Evolutionary conservation across 2,888 invertebrate genomes (phyloP), one percentile per base, ranked within the genome.

Genomic region (Diloba caeruleocephala): DNA sequence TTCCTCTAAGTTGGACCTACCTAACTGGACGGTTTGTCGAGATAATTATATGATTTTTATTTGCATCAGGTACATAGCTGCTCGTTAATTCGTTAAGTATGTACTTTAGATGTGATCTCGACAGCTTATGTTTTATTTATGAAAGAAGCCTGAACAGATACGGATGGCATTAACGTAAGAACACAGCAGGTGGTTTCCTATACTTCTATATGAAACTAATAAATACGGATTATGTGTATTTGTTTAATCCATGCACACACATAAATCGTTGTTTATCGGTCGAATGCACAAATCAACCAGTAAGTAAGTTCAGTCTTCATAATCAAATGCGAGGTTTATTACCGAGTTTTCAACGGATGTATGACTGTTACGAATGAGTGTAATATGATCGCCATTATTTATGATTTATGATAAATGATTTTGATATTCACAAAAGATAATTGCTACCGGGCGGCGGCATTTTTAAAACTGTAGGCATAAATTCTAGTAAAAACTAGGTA

Each of bases 291-390:
- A n/a, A 17, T 26, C n/a, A 25, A 23, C 4, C 8, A 36, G 21
- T 21, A n/a, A n/a, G n/a, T n/a, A n/a, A n/a, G n/a, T n/a, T n/a
- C n/a, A n/a, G n/a, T 14, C 21, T 45, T 31, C 12, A 36, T 9
- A 13, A 23, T 23, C 10, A 26, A n/a, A 8, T 63, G 13, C 5
- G 14, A 13, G 31, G 34, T 28, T 28, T 12, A 25, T 21, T 42
- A 9, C 17, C 17, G 15, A 28, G 15, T 4, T 10, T 41, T 32
- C 21, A 37, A 64, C 41, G 50, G 57, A 45, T 45, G 60, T 51
- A 28, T 31, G 26, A 14, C 9, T 51, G 51, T 19, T 8, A 15
- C 45, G 41, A 61, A 59, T 65, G 44, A 37, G 14, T 38, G 26
- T 28, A 14, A 39, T 32, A 5, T 37, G 49, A 44, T 50, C 32